A percentile compares a stretch with the other conserved stretches of the same genome.
These are phyloP conservation scores for Lutraria rhynchaena DNA, from an alignment of 1,140 invertebrate species.

Conservation along the genomic window DNA sequence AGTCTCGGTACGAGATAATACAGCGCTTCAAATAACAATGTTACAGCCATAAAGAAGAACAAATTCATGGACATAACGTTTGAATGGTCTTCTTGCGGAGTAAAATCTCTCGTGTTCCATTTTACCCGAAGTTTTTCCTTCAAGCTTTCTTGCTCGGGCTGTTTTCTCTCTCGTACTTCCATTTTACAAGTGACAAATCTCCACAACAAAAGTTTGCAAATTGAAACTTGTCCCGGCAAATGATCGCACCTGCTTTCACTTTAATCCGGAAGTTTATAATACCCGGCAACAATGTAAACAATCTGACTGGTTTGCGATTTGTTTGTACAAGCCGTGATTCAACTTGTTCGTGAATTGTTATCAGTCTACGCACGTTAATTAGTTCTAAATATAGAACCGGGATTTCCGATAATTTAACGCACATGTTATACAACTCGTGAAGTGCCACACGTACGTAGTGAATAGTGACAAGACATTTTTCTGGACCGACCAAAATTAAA, in stretches of 20 bases:
- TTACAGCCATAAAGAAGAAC: conserved; percentile 31
- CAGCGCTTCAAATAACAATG: conserved; percentile 21
- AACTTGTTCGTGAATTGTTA: not conserved
- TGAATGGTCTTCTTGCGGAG: conserved; percentile 38
- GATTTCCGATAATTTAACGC: too few species aligned
- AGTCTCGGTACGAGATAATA: conserved; percentile 32
- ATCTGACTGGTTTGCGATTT: conserved; percentile 31
- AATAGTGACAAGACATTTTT: too few species aligned
- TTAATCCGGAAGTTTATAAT: conserved; percentile 51
- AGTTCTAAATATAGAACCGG: conserved; percentile 10
- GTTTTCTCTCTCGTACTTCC: conserved; percentile 48
- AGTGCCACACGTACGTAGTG: too few species aligned
- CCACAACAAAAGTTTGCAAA: conserved; percentile 5
- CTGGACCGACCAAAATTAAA: too few species aligned
- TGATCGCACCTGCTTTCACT: not conserved
- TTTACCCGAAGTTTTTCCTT: conserved; percentile 48
- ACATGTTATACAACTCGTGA: too few species aligned
- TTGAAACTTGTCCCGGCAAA: conserved; percentile 10
- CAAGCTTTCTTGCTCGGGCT: conserved; percentile 14
- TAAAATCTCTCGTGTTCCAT: conserved; percentile 54
- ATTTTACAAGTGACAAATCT: not conserved
- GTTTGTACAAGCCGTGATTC: not conserved
- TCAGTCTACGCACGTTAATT: conserved; percentile 13
- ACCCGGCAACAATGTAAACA: conserved; percentile 54
- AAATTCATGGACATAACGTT: conserved; percentile 30